A percentile compares a stretch with the other conserved stretches of the same genome.
phyloP scores from a whole-genome alignment of 2,797 vertebrate species.

The Neosilurus mollespiculum region DNA sequence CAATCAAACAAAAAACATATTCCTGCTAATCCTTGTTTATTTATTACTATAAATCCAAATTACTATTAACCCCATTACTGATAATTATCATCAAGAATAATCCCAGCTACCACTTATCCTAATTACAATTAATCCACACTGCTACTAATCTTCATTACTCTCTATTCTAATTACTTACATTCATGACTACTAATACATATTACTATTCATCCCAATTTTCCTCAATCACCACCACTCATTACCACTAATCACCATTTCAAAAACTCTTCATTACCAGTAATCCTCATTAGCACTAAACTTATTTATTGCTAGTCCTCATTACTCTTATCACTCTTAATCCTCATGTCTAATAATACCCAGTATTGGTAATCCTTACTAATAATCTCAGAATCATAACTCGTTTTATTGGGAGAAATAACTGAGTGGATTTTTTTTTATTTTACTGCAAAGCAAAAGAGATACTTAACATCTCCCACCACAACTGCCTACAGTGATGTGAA shows the following conservation, averaged over 20 bases:
- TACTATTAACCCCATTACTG: not conserved
- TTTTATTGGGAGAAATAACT: not conserved
- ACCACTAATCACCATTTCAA: not conserved
- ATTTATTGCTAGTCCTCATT: not conserved
- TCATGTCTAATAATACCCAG: not conserved
- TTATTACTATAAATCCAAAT: not conserved
- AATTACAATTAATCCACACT: not conserved
- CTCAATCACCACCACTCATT: not conserved
- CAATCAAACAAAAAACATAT: too few species aligned
- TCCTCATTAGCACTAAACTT: too few species aligned
- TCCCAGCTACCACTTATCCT: not conserved
- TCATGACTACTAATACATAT: not conserved
- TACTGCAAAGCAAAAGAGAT: not conserved
- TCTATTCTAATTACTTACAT: not conserved
- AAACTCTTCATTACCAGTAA: not conserved
- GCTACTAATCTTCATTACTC: not conserved
- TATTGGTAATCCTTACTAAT: not conserved
- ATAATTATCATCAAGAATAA: not conserved
- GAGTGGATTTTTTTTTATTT: not conserved
- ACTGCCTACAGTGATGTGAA: conserved; percentile 12
- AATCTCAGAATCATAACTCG: not conserved
- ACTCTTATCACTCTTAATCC: too few species aligned
- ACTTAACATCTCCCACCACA: not conserved
- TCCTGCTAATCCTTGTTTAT: not conserved
- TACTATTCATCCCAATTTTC: not conserved